Base-by-base conservation (phyloP, 2,888 invertebrate genomes). In the Erannis defoliaria region DNA sequence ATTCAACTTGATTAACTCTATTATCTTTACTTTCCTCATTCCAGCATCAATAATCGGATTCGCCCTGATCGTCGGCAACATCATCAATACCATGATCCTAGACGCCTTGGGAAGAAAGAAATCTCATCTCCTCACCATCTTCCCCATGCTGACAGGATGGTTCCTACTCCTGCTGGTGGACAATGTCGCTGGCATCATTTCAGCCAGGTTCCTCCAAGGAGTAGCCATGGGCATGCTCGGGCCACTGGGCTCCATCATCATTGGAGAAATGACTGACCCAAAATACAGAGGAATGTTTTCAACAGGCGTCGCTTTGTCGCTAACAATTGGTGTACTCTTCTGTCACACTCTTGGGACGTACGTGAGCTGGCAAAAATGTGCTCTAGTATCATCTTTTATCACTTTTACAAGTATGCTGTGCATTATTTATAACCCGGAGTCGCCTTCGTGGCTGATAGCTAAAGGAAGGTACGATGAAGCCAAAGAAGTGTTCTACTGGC, bases 401-500 rank as follows among this genome's bases (percentile, higher is more conserved):
- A 94, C 94, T 0, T 84, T 94, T n/a, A 70, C 89, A 0, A 93
- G 93, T 72, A 84, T 93, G 21, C 57, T 94, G 0, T 77, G 95
- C 5, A 90, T 95, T 4, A 84, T 94, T 14, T 93, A 93, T 12
- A 83, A 94, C 9, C 95, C 95, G 0, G 96, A 96, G 80, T 94
- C 96, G 4, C 96, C 96, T 0, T 86, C 93, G 5, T 96, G 96
- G 96, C 72, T 96, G 55, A 90, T 95, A 16, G 88, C 94, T 0
- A 94, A 94, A 75, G 94, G 94, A 5, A 87, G 93, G 8, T 81
- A 87, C 0, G 88, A 91, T 0, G 93, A 95, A 72, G 95, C 95
- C 0, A 89, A 93, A 55, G 81, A 89, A 26, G 89, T 95, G 0
- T 94, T 95, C 63, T 85, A 88, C 53, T 95, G 93, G 89, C 87